phyloP scores from a whole-genome alignment of 2,888 invertebrate species.

The Limnephilus marmoratus region DNA sequence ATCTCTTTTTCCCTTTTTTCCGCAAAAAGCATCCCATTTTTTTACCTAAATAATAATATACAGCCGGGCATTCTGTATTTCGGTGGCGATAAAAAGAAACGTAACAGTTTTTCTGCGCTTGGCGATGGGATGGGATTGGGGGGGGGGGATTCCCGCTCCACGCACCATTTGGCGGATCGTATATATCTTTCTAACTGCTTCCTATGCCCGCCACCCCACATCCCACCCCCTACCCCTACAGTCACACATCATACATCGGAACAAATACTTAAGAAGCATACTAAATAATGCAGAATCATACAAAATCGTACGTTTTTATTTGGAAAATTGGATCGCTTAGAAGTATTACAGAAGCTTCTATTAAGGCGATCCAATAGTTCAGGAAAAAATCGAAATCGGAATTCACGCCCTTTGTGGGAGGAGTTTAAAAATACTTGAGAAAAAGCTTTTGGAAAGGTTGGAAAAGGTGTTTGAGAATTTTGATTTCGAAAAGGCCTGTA shows the following conservation, averaged over 20 bases:
- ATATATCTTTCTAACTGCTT: conserved; percentile 62
- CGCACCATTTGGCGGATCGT: conserved; percentile 60
- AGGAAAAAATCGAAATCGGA: no score
- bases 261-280: background rate
- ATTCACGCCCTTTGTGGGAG: no score
- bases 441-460: no score
- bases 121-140: conserved; percentile 10
- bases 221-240: background rate
- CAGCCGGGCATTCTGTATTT: conserved; percentile 35
- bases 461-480: no score
- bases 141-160: conserved; percentile 20
- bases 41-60: conserved; percentile 26
- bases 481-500: no score
- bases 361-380: no score
- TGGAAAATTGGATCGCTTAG: no score
- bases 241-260: background rate
- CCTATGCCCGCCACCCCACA: conserved; percentile 24
- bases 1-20: conserved; percentile 14
- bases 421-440: no score
- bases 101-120: conserved; percentile 51
- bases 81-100: conserved; percentile 31
- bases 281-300: no score
- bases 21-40: conserved; percentile 2
- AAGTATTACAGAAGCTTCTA: no score
- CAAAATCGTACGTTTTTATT: no score